Conservation (phyloP, 2,797 vertebrate genomes). For the Vireo griseus region DNA sequence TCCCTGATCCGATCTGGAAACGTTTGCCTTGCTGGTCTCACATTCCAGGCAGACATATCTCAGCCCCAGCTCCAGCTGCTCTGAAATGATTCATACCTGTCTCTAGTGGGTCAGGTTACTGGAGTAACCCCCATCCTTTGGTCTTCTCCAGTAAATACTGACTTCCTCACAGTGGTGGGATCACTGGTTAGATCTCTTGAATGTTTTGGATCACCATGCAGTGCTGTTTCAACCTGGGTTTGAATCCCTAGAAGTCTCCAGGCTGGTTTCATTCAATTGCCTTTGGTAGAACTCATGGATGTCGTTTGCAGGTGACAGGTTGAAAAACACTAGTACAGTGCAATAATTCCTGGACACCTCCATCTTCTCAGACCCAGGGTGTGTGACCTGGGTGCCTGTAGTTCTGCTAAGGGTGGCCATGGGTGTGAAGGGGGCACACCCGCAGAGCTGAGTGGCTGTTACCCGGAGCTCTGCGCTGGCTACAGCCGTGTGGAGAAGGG, state of each 20-base stretch:
- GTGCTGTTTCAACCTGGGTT: neutral
- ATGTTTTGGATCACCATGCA: neutral
- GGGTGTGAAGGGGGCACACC: neutral
- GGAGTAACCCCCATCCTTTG: neutral
- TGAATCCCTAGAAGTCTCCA: neutral
- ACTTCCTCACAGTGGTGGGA: neutral
- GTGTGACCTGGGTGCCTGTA: neutral
- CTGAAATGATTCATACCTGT: neutral
- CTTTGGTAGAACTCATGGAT: neutral
- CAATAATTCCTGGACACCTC: neutral
- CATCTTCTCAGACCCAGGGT: neutral
- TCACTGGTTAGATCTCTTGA: neutral
- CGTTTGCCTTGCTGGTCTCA: neutral
- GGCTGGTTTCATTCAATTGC: neutral
- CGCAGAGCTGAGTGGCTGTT: neutral
- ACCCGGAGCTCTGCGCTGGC: neutral
- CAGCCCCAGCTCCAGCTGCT: neutral
- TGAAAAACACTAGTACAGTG: fast-evolving
- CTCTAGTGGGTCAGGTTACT: neutral
- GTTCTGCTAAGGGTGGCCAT: fast-evolving
- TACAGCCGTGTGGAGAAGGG: neutral
- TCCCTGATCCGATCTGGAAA: neutral
- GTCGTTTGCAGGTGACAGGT: neutral
- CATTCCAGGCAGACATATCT: fast-evolving
- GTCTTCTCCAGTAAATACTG: neutral